These are phyloP conservation scores for Cyphomyrus plagiostoma DNA, from an alignment of 2,113 vertebrate species.

Conservation along the genomic window DNA sequence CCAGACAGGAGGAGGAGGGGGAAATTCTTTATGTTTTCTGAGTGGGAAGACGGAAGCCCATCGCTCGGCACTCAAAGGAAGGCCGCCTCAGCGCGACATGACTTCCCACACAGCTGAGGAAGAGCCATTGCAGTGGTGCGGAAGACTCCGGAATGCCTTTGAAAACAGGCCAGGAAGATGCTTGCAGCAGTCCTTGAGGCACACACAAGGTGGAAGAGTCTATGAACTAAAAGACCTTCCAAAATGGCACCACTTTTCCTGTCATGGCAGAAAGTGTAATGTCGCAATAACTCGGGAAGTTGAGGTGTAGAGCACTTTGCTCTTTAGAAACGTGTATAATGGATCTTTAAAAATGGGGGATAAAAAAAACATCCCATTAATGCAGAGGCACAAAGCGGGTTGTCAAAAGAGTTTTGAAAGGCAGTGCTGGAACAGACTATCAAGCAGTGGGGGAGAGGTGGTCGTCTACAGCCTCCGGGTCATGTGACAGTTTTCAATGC, in stretches of 20 bases:
- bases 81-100: background rate
- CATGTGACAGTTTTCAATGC: background rate
- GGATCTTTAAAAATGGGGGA: background rate
- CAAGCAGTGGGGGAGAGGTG: background rate
- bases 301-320: background rate
- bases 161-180: background rate
- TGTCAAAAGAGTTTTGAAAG: background rate
- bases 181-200: background rate
- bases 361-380: background rate
- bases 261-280: background rate
- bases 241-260: slow-evolving; percentile 5
- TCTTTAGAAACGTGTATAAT: slow-evolving; percentile 8
- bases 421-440: background rate
- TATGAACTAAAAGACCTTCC: slow-evolving; percentile 1
- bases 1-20: background rate
- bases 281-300: background rate
- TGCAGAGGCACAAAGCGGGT: background rate
- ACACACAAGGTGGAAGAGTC: background rate
- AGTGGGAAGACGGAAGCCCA: background rate
- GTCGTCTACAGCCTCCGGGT: background rate
- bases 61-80: background rate
- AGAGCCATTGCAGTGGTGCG: background rate
- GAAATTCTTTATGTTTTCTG: background rate
- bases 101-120: background rate
- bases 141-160: background rate